Evolutionary conservation across 1,140 invertebrate species (phyloP).

Genomic region (Neoseiulus cucumeris): DNA sequence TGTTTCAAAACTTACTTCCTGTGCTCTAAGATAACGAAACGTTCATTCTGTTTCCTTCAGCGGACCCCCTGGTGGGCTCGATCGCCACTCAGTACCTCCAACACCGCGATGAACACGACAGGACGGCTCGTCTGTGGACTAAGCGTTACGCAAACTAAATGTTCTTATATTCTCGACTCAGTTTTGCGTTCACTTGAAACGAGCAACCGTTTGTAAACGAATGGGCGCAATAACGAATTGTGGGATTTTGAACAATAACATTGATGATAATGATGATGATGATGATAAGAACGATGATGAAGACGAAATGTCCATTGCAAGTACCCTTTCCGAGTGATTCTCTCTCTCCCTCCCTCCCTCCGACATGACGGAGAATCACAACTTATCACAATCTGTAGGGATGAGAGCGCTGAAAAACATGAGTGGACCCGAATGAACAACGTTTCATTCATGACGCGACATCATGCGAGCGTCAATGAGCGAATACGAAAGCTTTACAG

Average conservation of each 20-base stretch:
- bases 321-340: not conserved
- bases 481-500: no score
- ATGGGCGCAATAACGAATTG: no score
- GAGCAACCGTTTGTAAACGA: no score
- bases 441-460: no score
- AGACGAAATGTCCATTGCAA: not conserved
- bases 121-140: conserved; percentile 91
- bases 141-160: conserved; percentile 85
- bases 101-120: conserved; percentile 90
- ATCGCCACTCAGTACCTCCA: conserved; percentile 95
- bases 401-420: no score
- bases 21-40: no score
- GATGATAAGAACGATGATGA: not conserved
- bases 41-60: conserved; percentile 29
- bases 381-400: not conserved
- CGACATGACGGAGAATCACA: not conserved
- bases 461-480: no score
- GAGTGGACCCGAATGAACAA: no score
- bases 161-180: no score
- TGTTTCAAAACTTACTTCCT: no score
- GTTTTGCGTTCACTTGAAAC: no score
- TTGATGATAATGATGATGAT: not conserved
- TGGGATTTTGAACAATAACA: not conserved
- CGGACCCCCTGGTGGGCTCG: conserved; percentile 88
- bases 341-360: not conserved